These are phyloP conservation scores for Fabriciana adippe DNA, from an alignment of 2,888 invertebrate species.

Conservation along the genomic window DNA sequence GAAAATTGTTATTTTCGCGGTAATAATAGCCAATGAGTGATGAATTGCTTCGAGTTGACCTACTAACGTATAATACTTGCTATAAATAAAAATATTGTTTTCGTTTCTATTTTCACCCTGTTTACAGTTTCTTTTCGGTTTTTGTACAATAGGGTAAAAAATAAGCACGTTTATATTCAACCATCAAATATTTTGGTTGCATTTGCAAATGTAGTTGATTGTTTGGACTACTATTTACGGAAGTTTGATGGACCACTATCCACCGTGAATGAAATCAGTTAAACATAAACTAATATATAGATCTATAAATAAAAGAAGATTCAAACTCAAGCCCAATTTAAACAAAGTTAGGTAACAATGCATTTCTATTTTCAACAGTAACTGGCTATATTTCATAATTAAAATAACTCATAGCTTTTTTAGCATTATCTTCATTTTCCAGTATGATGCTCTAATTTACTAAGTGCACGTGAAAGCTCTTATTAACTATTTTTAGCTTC, in stretches of 20 bases:
- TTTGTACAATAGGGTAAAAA: too few species aligned
- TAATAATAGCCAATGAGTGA: slow-evolving; percentile 28
- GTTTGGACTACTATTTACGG: too few species aligned
- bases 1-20: slow-evolving; percentile 14
- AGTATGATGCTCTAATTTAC: slow-evolving; percentile 24
- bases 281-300: too few species aligned
- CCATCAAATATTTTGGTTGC: too few species aligned
- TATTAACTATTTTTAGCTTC: slow-evolving; percentile 36
- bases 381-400: not conserved
- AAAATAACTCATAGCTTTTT: slow-evolving; percentile 23
- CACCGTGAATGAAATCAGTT: too few species aligned
- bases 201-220: too few species aligned
- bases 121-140: not conserved
- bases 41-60: slow-evolving; percentile 40
- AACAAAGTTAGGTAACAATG: too few species aligned
- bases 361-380: too few species aligned
- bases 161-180: too few species aligned
- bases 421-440: slow-evolving; percentile 2
- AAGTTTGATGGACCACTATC: too few species aligned
- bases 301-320: too few species aligned
- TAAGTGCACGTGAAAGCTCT: slow-evolving; percentile 28
- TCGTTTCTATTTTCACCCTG: slow-evolving; percentile 38
- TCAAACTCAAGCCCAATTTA: too few species aligned
- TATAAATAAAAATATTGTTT: slow-evolving; percentile 51
- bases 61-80: slow-evolving; percentile 40